Evolutionary conservation across 2,888 invertebrate genomes (phyloP).

Genomic region (Drosophila eohydei): DNA sequence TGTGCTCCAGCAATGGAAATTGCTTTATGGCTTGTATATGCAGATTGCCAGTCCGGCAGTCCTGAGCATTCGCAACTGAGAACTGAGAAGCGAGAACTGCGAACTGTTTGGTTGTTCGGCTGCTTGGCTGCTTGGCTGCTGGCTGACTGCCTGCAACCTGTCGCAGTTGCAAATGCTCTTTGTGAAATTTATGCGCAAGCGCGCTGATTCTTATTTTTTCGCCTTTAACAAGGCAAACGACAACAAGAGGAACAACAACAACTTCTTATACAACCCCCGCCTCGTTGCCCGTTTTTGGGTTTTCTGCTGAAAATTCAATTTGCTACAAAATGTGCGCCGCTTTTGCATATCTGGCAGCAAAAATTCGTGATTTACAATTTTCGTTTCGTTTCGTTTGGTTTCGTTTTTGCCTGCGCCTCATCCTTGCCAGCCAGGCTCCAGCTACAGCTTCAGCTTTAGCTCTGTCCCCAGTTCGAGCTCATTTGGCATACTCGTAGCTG

Average conservation of each 20-base stretch:
- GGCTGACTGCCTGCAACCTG: slow-evolving; percentile 61
- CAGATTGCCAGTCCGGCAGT: slow-evolving; percentile 69
- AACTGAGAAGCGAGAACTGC: slow-evolving; percentile 27
- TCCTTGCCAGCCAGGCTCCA: slow-evolving; percentile 51
- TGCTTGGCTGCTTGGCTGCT: slow-evolving; percentile 13
- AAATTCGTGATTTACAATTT: slow-evolving; percentile 82
- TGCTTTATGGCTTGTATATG: slow-evolving; percentile 83
- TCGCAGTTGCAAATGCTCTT: slow-evolving; percentile 68
- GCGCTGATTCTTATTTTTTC: slow-evolving; percentile 81
- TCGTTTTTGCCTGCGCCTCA: slow-evolving; percentile 40
- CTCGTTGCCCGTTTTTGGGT: slow-evolving; percentile 45
- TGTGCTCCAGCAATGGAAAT: slow-evolving; percentile 77
- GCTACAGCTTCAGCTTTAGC: slow-evolving; percentile 13
- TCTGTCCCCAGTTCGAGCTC: slow-evolving; percentile 28
- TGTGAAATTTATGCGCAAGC: slow-evolving; percentile 80
- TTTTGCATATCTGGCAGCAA: slow-evolving; percentile 80
- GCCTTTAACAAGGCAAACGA: slow-evolving; percentile 74
- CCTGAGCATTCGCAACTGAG: slow-evolving; percentile 36
- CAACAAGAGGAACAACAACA: slow-evolving; percentile 28
- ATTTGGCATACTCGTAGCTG: slow-evolving; percentile 48
- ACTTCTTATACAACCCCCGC: slow-evolving; percentile 20
- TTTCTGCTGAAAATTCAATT: slow-evolving; percentile 81
- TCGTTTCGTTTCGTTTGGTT: slow-evolving; percentile 59
- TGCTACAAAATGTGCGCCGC: slow-evolving; percentile 80
- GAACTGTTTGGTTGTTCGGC: slow-evolving; percentile 12